Conservation (phyloP, 2,797 vertebrate species). For the Phaenicophaeus curvirostris region DNA sequence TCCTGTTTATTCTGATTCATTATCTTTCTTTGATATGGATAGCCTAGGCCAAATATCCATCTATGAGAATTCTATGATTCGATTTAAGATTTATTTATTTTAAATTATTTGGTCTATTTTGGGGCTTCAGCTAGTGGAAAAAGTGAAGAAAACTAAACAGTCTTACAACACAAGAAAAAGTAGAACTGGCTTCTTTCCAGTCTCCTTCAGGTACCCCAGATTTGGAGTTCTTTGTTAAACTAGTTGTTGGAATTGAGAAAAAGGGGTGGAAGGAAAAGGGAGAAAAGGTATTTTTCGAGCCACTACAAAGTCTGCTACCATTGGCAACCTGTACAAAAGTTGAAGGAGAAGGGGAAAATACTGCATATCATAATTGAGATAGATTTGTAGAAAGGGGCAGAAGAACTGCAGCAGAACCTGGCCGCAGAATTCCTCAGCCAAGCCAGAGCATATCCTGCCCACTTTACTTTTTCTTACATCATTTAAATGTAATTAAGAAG, state of each 20-base stretch:
- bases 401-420: not conserved
- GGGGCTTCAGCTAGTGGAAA: not conserved
- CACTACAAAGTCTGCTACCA: not conserved
- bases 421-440: not conserved
- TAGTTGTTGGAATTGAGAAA: not conserved
- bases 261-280: not conserved
- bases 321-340: not conserved
- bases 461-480: not conserved
- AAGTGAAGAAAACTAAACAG: not conserved
- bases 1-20: slow-evolving; percentile 7
- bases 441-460: not conserved
- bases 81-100: not conserved
- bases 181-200: not conserved
- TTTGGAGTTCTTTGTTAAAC: not conserved
- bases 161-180: not conserved
- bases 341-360: not conserved
- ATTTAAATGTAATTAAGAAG: not conserved
- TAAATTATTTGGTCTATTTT: not conserved
- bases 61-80: not conserved
- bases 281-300: not conserved
- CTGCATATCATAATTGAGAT: not conserved
- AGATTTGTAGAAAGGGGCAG: not conserved
- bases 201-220: not conserved
- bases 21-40: slow-evolving; percentile 14
- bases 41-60: not conserved